Evolutionary conservation across 2,797 vertebrate genomes (phyloP), one percentile per base, ranked within the genome.

Genomic region (Rhinophrynus dorsalis): DNA sequence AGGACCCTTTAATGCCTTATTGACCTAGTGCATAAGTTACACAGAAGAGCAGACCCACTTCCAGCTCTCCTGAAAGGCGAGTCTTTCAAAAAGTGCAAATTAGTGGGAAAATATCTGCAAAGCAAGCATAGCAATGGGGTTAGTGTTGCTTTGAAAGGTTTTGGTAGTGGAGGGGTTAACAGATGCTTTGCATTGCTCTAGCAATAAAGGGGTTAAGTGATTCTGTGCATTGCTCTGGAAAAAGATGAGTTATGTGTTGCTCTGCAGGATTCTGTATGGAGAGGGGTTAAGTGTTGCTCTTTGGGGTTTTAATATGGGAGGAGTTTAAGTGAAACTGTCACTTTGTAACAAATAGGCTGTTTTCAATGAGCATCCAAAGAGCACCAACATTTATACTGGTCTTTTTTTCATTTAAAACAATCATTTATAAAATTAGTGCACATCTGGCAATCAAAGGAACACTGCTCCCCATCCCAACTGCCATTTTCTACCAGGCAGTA

Each of bases 81-180:
- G 27, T 45, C 47, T 37, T 50, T 30, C 48, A 40, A 45, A 67
- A 68, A 68, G 66, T 59, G 66, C 56, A 68, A 40, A 58, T 42
- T 52, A 68, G 66, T 59, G 44, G 45, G 37, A 48, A 18, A 35
- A 17, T 12, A 32, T 55, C n/a, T 21, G 47, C 47, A 54, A 32
- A 38, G 33, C 62, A 61, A 32, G 24, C 40, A 45, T 42, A 12
- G 35, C 6, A 8, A n/a, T n/a, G n/a, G n/a, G n/a, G 20, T 17
- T 35, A 50, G 12, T n/a, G 1, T 11, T 29, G 12, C 18, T 33
- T 17, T 30, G 38, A 15, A 45, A 33, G 13, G 13, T 18, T 21
- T 48, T 38, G n/a, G n/a, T n/a, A n/a, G n/a, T n/a, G 3, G 15
- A 20, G 11, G 18, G 7, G 12, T 20, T 12, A 13, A 26, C 12